phyloP scores from a whole-genome alignment of 92 coral and sea anemone genomes.

The Desmophyllum pertusum region DNA sequence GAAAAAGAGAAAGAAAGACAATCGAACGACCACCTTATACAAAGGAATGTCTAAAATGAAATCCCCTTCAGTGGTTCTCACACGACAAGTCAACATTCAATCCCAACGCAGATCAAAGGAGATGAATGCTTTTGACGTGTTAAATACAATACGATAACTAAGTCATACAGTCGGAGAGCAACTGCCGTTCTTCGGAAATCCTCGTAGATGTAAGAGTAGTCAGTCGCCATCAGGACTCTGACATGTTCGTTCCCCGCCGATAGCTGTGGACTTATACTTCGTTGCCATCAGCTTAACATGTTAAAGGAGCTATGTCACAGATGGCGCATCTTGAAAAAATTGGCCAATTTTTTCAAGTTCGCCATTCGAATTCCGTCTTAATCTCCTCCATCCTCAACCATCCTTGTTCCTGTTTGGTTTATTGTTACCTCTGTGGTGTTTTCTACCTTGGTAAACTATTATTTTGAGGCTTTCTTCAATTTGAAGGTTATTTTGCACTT shows the following conservation, averaged over 20 bases:
- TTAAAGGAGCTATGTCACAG: too few relatives aligned
- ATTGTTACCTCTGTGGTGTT: too few relatives aligned
- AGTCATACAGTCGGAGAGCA: neutral
- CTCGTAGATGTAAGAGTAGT: neutral
- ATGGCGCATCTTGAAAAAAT: too few relatives aligned
- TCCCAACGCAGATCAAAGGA: neutral
- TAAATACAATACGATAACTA: neutral
- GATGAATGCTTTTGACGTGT: neutral
- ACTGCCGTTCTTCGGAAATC: neutral
- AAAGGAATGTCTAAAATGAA: neutral
- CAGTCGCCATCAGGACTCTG: too few relatives aligned
- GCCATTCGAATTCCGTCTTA: too few relatives aligned
- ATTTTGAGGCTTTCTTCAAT: too few relatives aligned
- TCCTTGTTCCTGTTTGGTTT: too few relatives aligned
- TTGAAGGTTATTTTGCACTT: too few relatives aligned
- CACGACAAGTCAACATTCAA: neutral
- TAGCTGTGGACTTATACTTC: neutral
- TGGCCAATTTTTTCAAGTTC: too few relatives aligned
- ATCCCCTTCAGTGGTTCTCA: constrained; percentile 14
- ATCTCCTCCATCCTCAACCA: too few relatives aligned
- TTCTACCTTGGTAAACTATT: too few relatives aligned
- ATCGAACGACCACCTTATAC: neutral
- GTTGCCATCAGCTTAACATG: neutral
- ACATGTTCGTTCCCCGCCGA: neutral
- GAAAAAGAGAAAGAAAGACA: neutral